Base-by-base conservation (phyloP, 2,113 vertebrate species). In the Apistogramma diplotaenia region DNA sequence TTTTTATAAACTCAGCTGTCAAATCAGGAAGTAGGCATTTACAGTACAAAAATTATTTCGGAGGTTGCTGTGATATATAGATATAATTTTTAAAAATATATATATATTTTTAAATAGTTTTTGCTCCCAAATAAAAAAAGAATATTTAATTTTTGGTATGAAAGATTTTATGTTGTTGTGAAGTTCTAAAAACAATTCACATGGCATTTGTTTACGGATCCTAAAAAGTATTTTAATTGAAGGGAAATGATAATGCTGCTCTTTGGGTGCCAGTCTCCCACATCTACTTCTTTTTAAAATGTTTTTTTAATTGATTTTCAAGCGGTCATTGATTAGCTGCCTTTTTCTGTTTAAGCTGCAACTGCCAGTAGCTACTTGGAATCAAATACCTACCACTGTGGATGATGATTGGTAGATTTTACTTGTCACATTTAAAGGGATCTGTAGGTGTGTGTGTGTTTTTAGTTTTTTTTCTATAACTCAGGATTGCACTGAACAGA, bases 401-500 rank as follows among this genome's bases (percentile, higher is more conserved):
- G 55, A 57, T 74, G 49, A 75, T 21, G 6, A 21, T 12, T 16
- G 11, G 29, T 33, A 78, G 21, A 33, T 77, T 16, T 5, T 37
- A 40, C 12, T 31, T 35, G 8, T 21, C 21, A 54, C 27, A 43
- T 65, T 60, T 25, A 76, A 89, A 89, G 80, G 86, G 87, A 84
- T 61, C 10, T 76, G 37, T 56, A 31, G 60, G 23, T 59, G 43
- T 70, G 43, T 58, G 25, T 74, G 21, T 65, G 25, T 33, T 33
- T 31, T 31, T 6, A 6, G 7, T 31, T 31, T 31, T 31, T 31
- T 31, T 31, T 9, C 23, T 77, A 53, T 80, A 62, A 81, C 87
- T 91, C 91, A 93, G 91, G 91, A 83, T 88, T 85, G 35, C 51
- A 33, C 46, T 35, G 11, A n/a, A 55, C 8, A 57, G 73, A 88